Percentiles rank a stretch among this genome's conserved stretches.
Conservation (phyloP, 2,888 invertebrate genomes). For the Diachrysia chrysitis region DNA sequence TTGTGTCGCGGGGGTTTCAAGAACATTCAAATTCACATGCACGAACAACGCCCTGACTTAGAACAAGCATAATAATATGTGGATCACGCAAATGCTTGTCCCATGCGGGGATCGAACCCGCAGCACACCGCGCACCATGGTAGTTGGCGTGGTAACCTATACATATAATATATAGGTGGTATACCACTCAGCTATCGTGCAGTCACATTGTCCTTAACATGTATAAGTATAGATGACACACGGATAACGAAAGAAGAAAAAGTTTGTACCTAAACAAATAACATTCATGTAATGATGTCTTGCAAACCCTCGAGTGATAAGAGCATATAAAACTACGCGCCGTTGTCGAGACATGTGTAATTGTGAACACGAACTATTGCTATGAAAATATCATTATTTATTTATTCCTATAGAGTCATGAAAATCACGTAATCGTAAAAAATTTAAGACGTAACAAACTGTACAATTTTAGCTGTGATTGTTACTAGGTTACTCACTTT, state of each 20-base stretch:
- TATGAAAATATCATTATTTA: background rate
- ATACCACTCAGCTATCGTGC: too few species aligned
- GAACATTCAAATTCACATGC: too few species aligned
- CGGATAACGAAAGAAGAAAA: background rate
- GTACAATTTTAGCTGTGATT: too few species aligned
- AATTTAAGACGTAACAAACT: background rate
- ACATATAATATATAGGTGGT: too few species aligned
- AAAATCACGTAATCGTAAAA: background rate
- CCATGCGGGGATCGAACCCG: too few species aligned
- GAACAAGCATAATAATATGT: too few species aligned
- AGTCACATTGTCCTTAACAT: background rate
- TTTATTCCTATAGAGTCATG: background rate
- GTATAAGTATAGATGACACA: background rate
- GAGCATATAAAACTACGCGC: background rate
- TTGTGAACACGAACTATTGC: background rate
- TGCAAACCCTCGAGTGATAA: background rate
- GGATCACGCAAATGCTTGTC: too few species aligned
- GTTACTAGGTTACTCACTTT: conserved; percentile 88
- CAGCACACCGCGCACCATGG: too few species aligned
- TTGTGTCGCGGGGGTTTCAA: too few species aligned
- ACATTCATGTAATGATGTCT: background rate
- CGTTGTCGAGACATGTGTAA: background rate
- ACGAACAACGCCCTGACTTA: too few species aligned
- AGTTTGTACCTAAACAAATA: background rate
- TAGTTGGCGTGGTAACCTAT: too few species aligned